phyloP scores from a whole-genome alignment of 1,140 invertebrate species.

The Brachionus plicatilis region DNA sequence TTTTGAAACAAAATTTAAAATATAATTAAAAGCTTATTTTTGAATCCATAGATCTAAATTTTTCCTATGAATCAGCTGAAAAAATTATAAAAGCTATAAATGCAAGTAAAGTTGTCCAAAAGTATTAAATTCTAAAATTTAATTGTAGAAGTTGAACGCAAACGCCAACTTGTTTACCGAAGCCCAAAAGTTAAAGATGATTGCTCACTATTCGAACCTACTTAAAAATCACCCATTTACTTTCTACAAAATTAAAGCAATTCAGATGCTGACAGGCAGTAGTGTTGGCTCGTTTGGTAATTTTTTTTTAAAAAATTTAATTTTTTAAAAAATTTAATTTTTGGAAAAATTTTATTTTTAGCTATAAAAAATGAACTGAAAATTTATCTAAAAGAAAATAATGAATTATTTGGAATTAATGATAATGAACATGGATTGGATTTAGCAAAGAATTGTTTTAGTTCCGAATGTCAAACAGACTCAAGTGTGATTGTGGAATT shows the following conservation, averaged over 20 bases:
- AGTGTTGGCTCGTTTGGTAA: neutral
- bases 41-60: neutral
- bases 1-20: neutral
- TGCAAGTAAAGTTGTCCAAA: neutral
- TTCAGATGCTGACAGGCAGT: neutral
- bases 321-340: neutral
- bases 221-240: neutral
- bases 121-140: neutral
- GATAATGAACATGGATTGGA: neutral
- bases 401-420: neutral
- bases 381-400: neutral
- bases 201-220: neutral
- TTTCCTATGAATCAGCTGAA: neutral
- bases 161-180: neutral
- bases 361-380: neutral
- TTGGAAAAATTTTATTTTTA: neutral
- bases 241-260: conserved; percentile 20
- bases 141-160: neutral
- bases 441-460: neutral
- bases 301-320: neutral
- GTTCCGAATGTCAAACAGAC: neutral
- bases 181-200: neutral
- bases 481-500: neutral
- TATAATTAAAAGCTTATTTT: neutral
- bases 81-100: neutral